These are phyloP conservation scores for Pocillopora meandrina DNA, from an alignment of 92 coral and sea anemone species.

Conservation along the genomic window DNA sequence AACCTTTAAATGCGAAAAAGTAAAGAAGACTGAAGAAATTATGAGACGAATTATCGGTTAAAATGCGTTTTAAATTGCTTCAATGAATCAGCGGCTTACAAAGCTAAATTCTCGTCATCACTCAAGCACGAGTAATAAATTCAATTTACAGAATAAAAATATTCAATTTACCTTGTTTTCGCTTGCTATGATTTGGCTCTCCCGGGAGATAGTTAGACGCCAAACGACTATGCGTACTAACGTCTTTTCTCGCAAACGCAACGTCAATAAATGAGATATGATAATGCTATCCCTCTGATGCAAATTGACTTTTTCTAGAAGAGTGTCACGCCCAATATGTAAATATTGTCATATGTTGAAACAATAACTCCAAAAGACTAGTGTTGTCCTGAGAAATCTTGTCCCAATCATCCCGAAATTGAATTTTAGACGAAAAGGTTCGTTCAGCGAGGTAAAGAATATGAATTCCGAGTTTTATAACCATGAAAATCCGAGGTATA, in stretches of 20 bases:
- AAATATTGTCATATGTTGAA: no score
- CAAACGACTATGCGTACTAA: neutral
- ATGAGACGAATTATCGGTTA: no score
- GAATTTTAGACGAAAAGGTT: no score
- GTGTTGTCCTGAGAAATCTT: neutral
- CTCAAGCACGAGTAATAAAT: neutral
- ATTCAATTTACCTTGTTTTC: neutral
- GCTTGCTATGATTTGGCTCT: neutral
- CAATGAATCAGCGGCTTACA: no score
- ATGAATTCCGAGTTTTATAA: no score
- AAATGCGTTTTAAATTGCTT: no score
- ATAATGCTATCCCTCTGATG: neutral
- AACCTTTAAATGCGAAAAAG: no score
- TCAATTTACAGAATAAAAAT: neutral
- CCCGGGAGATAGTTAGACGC: neutral
- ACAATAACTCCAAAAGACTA: no score
- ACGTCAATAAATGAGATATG: slow-evolving; percentile 10
- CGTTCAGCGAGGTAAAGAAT: no score
- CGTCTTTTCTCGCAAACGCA: neutral
- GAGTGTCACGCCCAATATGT: neutral
- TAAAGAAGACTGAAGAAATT: no score
- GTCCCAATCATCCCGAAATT: neutral
- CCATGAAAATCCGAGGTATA: no score
- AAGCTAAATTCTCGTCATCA: no score
- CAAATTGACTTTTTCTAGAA: slow-evolving; percentile 5